These are phyloP conservation scores for Alectura lathami DNA, from an alignment of 2,113 vertebrate genomes.

Conservation along the genomic window DNA sequence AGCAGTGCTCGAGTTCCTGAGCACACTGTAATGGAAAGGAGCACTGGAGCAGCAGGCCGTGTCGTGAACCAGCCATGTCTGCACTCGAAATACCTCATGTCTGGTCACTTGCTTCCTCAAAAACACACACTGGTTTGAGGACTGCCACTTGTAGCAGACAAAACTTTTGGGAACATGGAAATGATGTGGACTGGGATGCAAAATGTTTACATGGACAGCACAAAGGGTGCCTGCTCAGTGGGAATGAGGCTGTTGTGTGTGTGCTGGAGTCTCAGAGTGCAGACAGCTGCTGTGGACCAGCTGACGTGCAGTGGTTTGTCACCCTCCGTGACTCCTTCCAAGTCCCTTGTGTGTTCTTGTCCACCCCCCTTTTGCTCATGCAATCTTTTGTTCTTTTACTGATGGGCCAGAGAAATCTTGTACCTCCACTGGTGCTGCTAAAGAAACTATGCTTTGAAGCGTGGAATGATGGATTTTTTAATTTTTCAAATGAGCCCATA, in stretches of 20 bases:
- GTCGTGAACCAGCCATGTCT: neutral
- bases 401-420: neutral
- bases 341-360: neutral
- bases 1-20: neutral
- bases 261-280: neutral
- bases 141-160: neutral
- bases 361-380: neutral
- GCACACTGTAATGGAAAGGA: neutral
- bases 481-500: neutral
- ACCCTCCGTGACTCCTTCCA: neutral
- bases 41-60: neutral
- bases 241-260: neutral
- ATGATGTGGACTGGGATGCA: neutral
- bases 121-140: neutral
- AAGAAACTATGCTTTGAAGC: neutral
- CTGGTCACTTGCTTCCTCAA: neutral
- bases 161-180: neutral
- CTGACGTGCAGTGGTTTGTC: neutral
- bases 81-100: neutral
- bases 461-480: neutral
- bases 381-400: neutral
- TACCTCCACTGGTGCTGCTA: neutral
- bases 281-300: neutral
- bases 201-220: neutral
- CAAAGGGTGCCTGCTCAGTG: neutral